phyloP scores from a whole-genome alignment of 2,113 vertebrate genomes.

The Butorides virescens region DNA sequence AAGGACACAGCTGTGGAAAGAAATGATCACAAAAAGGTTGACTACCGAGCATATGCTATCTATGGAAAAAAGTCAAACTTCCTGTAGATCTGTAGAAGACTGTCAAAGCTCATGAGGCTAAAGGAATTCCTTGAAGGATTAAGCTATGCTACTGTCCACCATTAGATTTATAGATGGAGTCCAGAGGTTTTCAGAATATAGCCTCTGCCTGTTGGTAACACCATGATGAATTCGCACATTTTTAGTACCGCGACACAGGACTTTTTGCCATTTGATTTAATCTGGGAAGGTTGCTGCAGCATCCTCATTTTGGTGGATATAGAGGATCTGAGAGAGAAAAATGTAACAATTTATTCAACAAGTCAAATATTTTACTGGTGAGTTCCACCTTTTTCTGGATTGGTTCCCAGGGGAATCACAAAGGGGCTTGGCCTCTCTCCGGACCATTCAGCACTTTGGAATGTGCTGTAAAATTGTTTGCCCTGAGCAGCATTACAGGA shows the following conservation, averaged over 20 bases:
- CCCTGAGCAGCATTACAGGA: slow-evolving; percentile 36
- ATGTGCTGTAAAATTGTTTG: slow-evolving; percentile 17
- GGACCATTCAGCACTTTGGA: not conserved
- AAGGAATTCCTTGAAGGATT: not conserved
- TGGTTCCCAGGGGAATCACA: not conserved
- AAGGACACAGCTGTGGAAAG: not conserved
- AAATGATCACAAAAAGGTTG: not conserved
- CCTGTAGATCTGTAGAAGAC: not conserved
- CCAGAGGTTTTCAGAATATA: not conserved
- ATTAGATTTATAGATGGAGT: not conserved
- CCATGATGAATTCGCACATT: not conserved
- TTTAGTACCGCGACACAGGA: rapidly evolving
- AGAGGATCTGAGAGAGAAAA: not conserved
- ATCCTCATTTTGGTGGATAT: not conserved
- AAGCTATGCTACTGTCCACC: not conserved
- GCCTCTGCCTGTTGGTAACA: not conserved
- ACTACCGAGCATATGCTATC: not conserved
- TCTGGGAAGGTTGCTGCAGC: not conserved
- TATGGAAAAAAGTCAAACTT: not conserved
- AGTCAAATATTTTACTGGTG: not conserved
- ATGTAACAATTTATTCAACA: not conserved
- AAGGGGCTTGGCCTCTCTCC: not conserved
- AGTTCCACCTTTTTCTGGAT: not conserved
- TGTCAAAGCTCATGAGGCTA: not conserved
- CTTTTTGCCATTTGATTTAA: not conserved